phyloP scores from a whole-genome alignment of 2,797 vertebrate genomes.

The Halcyon badia region DNA sequence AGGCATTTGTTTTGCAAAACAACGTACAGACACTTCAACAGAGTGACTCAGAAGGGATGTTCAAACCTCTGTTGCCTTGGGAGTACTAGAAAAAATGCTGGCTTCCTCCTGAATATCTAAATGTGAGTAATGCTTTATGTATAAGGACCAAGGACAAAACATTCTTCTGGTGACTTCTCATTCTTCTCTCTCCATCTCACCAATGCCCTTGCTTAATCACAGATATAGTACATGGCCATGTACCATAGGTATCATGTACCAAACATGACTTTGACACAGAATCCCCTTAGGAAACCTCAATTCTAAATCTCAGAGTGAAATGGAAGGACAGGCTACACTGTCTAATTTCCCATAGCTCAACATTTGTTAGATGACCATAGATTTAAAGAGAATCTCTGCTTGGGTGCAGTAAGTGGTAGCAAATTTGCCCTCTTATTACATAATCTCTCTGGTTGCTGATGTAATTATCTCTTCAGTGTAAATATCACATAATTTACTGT shows the following conservation, averaged over 20 bases:
- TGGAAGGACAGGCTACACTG: neutral
- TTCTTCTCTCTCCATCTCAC: neutral
- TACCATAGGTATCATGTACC: too few species aligned
- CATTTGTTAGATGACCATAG: neutral
- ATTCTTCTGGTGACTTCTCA: neutral
- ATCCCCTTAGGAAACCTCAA: neutral
- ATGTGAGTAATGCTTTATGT: neutral
- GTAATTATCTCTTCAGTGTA: neutral
- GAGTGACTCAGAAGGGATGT: neutral
- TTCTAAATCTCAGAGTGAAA: neutral
- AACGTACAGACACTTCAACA: neutral
- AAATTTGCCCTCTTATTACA: neutral
- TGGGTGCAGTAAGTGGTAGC: neutral
- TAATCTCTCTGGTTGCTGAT: neutral
- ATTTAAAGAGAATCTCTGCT: slow-evolving; percentile 27
- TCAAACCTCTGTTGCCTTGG: neutral
- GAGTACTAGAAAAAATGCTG: neutral
- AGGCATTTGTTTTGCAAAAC: neutral
- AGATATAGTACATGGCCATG: neutral
- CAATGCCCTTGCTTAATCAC: neutral
- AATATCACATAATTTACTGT: neutral
- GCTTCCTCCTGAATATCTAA: neutral
- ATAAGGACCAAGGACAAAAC: neutral
- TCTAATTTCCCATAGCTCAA: slow-evolving; percentile 1
- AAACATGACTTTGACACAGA: neutral